A percentile compares a stretch with the other conserved stretches of the same genome.
Conservation (phyloP, 2,113 vertebrate species). For the Megalops atlanticus region DNA sequence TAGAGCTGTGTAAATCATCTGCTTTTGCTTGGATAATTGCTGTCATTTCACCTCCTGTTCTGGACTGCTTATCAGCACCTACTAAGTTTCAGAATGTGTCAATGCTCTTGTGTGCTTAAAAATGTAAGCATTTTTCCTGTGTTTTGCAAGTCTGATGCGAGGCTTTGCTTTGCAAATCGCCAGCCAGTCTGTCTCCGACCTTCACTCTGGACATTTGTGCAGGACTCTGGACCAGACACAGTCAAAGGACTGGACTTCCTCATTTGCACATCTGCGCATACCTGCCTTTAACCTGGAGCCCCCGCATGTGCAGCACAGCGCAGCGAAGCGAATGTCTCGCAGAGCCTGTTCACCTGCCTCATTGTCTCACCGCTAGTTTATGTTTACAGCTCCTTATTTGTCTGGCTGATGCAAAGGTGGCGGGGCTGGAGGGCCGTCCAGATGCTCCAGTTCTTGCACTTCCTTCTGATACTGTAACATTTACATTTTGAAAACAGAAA, state of each 20-base stretch:
- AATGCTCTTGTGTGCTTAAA: neutral
- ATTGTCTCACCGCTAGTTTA: too few relatives aligned
- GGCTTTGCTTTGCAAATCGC: neutral
- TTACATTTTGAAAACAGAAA: neutral
- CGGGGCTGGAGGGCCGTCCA: neutral
- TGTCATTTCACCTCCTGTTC: neutral
- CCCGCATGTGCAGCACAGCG: too few relatives aligned
- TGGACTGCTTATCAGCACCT: neutral
- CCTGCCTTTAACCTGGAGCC: too few relatives aligned
- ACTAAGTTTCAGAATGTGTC: neutral
- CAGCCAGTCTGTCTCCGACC: neutral
- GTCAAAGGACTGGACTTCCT: too few relatives aligned
- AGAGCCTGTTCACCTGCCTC: too few relatives aligned
- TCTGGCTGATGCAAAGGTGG: too few relatives aligned
- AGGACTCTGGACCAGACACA: neutral
- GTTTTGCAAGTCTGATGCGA: neutral
- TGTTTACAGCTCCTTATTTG: too few relatives aligned
- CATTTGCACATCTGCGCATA: too few relatives aligned
- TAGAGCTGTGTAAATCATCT: neutral
- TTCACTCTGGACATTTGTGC: neutral
- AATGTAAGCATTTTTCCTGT: neutral
- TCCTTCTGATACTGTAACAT: neutral
- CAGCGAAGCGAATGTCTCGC: too few relatives aligned
- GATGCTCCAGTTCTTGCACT: neutral
- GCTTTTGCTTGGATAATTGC: slow-evolving; percentile 10